Evolutionary conservation across 1,140 invertebrate genomes (phyloP), one percentile per base, ranked within the genome.

Genomic region (Platorchestia sp.): DNA sequence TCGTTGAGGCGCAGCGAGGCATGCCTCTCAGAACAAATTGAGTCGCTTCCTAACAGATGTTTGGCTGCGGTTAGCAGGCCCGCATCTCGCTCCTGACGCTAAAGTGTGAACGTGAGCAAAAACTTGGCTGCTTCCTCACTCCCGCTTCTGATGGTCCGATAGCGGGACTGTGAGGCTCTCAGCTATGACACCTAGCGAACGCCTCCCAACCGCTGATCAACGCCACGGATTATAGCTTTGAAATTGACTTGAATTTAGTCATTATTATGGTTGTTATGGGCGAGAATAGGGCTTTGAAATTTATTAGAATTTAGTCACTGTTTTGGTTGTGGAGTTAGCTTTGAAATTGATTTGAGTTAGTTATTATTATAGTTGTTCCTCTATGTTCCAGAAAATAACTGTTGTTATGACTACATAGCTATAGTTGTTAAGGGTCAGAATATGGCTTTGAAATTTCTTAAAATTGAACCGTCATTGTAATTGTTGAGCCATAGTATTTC

Each of bases 21-120:
- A 27, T 89, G 87, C n/a, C n/a, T 41, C 87, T 89, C 87, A 42
- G 87, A 89, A 89, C 87, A 89, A 89, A 89, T 89, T 89, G 87
- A 89, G 87, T 41, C 87, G 43, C 87, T 89, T 89, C 36, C 87
- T 89, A 89, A 89, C 87, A 89, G 41, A 89, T 89, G 87, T 89
- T 89, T 42, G 87, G 87, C 87, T 75, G 87, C 87, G 41, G 87
- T 89, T 89, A 89, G 87, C 87, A 44, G 27, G 87, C 87, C 43
- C 87, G 41, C 41, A 16, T 10, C 87, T 36, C 41, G 27, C 36
- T 42, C 87, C 41, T 89, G 87, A 89, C 87, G 87, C 36, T 89
- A 89, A 89, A 89, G 87, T 89, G 87, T 89, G 87, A 89, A 89
- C 87, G 42, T 41, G 1, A 0, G 41, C 87, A 89, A 89, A 89